Evolutionary conservation across 2,113 vertebrate species (phyloP).

Genomic region (Natator depressus): DNA sequence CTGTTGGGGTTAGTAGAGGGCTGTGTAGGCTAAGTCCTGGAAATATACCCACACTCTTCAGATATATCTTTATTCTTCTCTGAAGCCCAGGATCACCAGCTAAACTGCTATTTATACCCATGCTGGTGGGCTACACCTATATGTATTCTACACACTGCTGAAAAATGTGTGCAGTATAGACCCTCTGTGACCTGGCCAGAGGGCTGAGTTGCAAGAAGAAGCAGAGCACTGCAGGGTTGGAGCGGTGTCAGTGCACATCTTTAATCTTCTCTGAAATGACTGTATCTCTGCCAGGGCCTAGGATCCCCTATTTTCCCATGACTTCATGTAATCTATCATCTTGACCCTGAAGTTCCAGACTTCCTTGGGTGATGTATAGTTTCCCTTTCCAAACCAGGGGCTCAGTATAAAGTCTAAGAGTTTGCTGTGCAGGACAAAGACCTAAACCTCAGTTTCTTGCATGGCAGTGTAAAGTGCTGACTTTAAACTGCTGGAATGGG

Average conservation of each 20-base stretch:
- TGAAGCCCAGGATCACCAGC: no score
- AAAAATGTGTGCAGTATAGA: no score
- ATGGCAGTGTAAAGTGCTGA: background rate
- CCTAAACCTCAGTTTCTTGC: background rate
- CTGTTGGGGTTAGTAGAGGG: background rate
- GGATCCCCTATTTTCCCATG: slow-evolving; percentile 13
- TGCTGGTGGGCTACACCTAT: no score
- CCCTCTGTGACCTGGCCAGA: no score
- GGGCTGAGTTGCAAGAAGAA: no score
- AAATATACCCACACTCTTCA: background rate
- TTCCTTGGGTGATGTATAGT: slow-evolving; percentile 25
- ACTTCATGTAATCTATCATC: background rate
- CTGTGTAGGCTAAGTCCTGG: background rate
- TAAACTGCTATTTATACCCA: no score
- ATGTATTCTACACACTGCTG: no score
- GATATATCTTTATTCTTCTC: background rate
- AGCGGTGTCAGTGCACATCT: background rate
- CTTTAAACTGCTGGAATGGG: background rate
- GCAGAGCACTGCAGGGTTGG: no score
- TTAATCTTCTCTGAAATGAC: slow-evolving; percentile 9
- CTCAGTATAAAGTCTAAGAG: slow-evolving; percentile 9
- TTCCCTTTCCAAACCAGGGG: slow-evolving; percentile 4
- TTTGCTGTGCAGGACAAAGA: background rate
- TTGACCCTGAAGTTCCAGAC: background rate
- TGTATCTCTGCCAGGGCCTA: background rate